These are phyloP conservation scores for Threskiornis aethiopicus DNA, from an alignment of 2,797 vertebrate genomes.

Conservation along the genomic window DNA sequence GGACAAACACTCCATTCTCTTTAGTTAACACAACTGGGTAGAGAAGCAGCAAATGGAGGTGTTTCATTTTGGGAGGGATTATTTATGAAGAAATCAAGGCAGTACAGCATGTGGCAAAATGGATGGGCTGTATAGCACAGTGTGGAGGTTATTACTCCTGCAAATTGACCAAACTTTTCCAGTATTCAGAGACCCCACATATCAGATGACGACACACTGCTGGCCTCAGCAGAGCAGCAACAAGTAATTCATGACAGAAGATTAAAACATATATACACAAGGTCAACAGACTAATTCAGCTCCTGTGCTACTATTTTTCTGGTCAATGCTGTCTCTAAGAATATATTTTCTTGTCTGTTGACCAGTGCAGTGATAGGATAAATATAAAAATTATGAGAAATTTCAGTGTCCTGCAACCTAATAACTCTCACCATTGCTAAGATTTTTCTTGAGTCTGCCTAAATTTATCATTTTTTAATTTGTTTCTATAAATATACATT, in stretches of 20 bases:
- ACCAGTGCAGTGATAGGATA: not conserved
- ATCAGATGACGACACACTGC: not conserved
- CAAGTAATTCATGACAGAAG: not conserved
- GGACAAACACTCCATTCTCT: not conserved
- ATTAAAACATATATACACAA: not conserved
- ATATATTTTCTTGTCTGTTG: not conserved
- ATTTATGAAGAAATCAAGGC: not conserved
- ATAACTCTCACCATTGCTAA: not conserved
- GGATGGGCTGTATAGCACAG: not conserved
- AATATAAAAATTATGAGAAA: not conserved
- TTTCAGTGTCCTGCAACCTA: not conserved
- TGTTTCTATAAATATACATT: not conserved
- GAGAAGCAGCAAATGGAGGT: not conserved
- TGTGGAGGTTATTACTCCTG: not conserved
- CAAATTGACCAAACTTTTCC: not conserved
- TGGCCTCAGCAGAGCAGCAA: not conserved
- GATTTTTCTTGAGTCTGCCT: not conserved
- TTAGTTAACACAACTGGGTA: not conserved
- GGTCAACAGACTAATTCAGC: not conserved
- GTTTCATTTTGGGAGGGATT: not conserved
- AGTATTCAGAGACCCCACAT: not conserved
- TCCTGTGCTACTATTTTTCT: not conserved
- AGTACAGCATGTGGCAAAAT: not conserved
- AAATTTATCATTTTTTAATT: constrained; percentile 12
- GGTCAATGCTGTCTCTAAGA: not conserved